Evolutionary conservation across 2,888 invertebrate genomes (phyloP).

Genomic region (Cantharis rufa): DNA sequence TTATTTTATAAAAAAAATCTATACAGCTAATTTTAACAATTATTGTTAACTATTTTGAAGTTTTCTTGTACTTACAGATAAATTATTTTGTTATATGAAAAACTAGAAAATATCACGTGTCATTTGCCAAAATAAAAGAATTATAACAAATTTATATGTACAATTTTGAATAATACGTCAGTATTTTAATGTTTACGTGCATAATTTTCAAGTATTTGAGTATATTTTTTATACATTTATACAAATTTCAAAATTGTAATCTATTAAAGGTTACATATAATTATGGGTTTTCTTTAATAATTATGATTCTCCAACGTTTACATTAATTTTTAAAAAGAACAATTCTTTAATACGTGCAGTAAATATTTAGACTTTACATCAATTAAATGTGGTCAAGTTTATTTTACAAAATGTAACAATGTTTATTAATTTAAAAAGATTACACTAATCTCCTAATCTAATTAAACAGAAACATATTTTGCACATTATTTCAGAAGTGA

Average conservation of each 20-base stretch:
- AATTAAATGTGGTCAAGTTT: neutral
- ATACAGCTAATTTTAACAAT: neutral
- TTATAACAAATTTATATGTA: neutral
- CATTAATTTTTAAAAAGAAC: neutral
- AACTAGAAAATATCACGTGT: constrained; percentile 2
- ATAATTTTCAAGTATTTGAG: constrained; percentile 11
- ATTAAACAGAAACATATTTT: neutral
- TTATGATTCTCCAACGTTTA: neutral
- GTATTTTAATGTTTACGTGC: neutral
- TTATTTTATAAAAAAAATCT: neutral
- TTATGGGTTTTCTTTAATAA: neutral
- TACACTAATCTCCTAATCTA: neutral
- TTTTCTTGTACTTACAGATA: neutral
- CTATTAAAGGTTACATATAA: neutral
- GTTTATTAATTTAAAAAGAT: neutral
- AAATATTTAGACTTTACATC: neutral
- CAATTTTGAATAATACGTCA: neutral
- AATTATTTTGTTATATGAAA: neutral
- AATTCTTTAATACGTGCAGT: neutral
- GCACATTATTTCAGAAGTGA: neutral
- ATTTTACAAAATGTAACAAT: neutral
- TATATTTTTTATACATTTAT: constrained; percentile 12
- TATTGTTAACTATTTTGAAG: neutral
- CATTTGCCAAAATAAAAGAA: neutral
- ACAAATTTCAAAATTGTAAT: constrained; percentile 5